Evolutionary conservation across 2,797 vertebrate species (phyloP), one percentile per base, ranked within the genome.

Genomic region (Sarcoramphus papa): DNA sequence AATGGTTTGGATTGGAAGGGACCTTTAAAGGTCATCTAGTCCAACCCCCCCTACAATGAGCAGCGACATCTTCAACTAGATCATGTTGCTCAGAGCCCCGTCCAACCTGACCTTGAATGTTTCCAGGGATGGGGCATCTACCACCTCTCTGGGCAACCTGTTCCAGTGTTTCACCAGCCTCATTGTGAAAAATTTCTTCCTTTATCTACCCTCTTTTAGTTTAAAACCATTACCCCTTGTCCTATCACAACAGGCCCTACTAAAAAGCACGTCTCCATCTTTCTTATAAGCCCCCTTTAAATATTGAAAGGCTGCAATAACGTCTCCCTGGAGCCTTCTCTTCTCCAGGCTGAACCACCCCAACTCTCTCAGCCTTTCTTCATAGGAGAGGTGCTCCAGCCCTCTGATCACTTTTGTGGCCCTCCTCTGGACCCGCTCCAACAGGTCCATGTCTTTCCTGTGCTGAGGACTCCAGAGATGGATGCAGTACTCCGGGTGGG

Each of bases 251-350:
- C 37, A 41, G 40, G 30, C 12, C 27, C 28, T 31, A 20, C 27
- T 31, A 63, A 41, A 41, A 41, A 14, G 37, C 30, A 16, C 4
- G 2, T 30, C 28, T 27, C 28, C 51, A 30, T 53, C 28, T 30
- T 53, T 53, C 28, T 30, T 53, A 19, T 30, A 30, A 30, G 28
- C 10, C 28, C 19, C 5, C 53, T 20, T 31, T 33, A 33, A 54
- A 30, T 54, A 20, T 19, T 31, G 30, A 13, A 54, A 54, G 30
- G 19, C 53, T 13, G 19, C 53, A 4, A 33, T 54, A 54, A 31
- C 0, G 4, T 31, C 7, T 33, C 19, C 30, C 19, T 1, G 3
- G 30, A 54, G 19, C 30, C 53, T 33, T 31, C 12, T 31, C 19
- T 54, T 54, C 19, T 54, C 53, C 18, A 33, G 53, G 2, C 30